Percentiles rank a stretch among this genome's conserved stretches.
These are phyloP conservation scores for Drosophila neutralis DNA, from an alignment of 2,888 invertebrate genomes.

Conservation along the genomic window DNA sequence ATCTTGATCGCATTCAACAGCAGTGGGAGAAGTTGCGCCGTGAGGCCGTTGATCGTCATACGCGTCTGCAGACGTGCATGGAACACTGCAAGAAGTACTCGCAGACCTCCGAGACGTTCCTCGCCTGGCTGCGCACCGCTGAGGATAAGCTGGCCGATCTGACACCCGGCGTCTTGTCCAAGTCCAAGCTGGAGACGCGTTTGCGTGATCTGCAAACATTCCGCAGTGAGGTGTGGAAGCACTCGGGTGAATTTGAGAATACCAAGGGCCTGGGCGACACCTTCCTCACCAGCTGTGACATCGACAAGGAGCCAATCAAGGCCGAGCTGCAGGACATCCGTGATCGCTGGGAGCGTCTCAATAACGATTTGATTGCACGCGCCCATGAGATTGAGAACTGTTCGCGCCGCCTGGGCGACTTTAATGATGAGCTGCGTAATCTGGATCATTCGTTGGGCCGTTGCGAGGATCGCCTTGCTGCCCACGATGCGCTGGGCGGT, in stretches of 20 bases:
- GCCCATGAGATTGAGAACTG: conserved; percentile 89
- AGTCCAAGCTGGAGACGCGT: conserved; percentile 94
- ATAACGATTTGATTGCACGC: conserved; percentile 88
- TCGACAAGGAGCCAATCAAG: conserved; percentile 95
- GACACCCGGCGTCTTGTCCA: conserved; percentile 92
- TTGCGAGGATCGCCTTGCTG: conserved; percentile 93
- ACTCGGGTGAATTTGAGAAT: conserved; percentile 96
- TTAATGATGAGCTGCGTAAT: conserved; percentile 93
- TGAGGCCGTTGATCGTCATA: conserved; percentile 94
- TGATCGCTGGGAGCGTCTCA: conserved; percentile 95
- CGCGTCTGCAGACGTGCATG: conserved; percentile 94
- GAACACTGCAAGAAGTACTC: conserved; percentile 97
- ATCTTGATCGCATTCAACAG: conserved; percentile 94
- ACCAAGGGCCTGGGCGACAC: conserved; percentile 94
- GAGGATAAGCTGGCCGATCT: conserved; percentile 93
- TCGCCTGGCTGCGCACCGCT: conserved; percentile 94
- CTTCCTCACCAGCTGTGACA: conserved; percentile 94
- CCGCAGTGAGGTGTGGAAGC: conserved; percentile 97
- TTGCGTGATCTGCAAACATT: conserved; percentile 94
- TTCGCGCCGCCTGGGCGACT: conserved; percentile 92
- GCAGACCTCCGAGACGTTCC: conserved; percentile 92
- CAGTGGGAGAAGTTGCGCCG: conserved; percentile 97
- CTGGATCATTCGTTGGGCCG: conserved; percentile 93
- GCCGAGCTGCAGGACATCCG: conserved; percentile 92
- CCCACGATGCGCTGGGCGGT: conserved; percentile 89